A percentile compares a stretch with the other conserved stretches of the same genome.
Evolutionary conservation across 2,113 vertebrate genomes (phyloP).

Genomic region (Archocentrus centrarchus): DNA sequence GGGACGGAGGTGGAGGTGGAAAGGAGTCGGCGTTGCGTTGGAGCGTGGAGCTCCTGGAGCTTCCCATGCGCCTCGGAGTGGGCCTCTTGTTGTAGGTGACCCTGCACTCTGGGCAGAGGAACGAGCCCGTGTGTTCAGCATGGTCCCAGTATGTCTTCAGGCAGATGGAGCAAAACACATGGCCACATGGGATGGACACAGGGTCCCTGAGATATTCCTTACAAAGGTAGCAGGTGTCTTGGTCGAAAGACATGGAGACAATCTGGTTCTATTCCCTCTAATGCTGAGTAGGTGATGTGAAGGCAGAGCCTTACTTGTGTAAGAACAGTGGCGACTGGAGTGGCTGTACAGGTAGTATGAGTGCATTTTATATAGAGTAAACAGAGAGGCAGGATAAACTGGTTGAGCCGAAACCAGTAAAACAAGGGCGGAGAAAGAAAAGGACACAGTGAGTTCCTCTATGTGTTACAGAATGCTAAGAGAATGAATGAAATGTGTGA

Average conservation of each 20-base stretch:
- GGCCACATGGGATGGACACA: slow-evolving; percentile 83
- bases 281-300: neutral
- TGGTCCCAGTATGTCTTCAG: slow-evolving; percentile 86
- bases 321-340: slow-evolving; percentile 63
- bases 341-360: slow-evolving; percentile 61
- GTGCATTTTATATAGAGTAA: slow-evolving; percentile 79
- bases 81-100: slow-evolving; percentile 83
- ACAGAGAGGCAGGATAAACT: slow-evolving; percentile 81
- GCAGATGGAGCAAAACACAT: slow-evolving; percentile 81
- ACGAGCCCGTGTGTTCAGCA: slow-evolving; percentile 76
- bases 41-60: slow-evolving; percentile 61
- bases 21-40: slow-evolving; percentile 63
- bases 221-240: slow-evolving; percentile 81
- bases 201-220: slow-evolving; percentile 83
- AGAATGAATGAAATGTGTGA: slow-evolving; percentile 70
- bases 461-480: slow-evolving; percentile 41
- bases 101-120: slow-evolving; percentile 79
- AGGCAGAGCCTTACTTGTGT: slow-evolving; percentile 32
- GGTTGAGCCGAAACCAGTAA: slow-evolving; percentile 86
- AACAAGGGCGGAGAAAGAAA: slow-evolving; percentile 76
- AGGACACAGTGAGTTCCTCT: slow-evolving; percentile 53
- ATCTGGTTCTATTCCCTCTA: neutral
- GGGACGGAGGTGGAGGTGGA: slow-evolving; percentile 79
- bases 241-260: slow-evolving; percentile 75
- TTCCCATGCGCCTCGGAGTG: slow-evolving; percentile 69